These are phyloP conservation scores for Scortum barcoo DNA, from an alignment of 2,113 vertebrate genomes.

Conservation along the genomic window DNA sequence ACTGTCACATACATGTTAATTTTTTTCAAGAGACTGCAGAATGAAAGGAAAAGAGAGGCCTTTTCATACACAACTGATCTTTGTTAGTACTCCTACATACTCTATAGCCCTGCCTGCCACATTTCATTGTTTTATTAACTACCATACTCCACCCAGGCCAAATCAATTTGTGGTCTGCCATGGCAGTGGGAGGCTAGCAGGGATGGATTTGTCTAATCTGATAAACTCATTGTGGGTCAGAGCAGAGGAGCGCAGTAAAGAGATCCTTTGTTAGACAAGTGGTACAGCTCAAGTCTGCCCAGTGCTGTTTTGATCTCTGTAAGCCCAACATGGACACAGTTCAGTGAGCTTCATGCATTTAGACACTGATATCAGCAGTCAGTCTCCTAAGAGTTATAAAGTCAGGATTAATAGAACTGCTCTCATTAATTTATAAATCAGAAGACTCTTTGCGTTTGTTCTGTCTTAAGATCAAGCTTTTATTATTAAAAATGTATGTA, in stretches of 20 bases:
- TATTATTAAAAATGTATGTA: not conserved
- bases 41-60: not conserved
- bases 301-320: conserved; percentile 55
- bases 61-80: conserved; percentile 13
- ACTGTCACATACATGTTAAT: not conserved
- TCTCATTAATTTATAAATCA: not conserved
- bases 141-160: conserved; percentile 45
- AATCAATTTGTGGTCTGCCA: conserved; percentile 63
- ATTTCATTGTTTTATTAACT: conserved; percentile 60
- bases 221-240: conserved; percentile 68
- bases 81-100: conserved; percentile 48
- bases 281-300: conserved; percentile 31
- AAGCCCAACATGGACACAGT: conserved; percentile 21
- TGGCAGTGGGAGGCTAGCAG: conserved; percentile 59
- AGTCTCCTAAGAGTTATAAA: not conserved
- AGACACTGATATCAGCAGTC: not conserved
- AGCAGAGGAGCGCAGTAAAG: conserved; percentile 66
- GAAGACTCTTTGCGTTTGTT: not conserved
- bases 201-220: conserved; percentile 69
- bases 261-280: conserved; percentile 68
- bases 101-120: conserved; percentile 49
- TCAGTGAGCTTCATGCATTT: conserved; percentile 4
- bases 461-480: not conserved
- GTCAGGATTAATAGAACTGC: not conserved
- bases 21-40: not conserved